phyloP scores from a whole-genome alignment of 2,797 vertebrate species.

The Hippopotamyrus pictus region DNA sequence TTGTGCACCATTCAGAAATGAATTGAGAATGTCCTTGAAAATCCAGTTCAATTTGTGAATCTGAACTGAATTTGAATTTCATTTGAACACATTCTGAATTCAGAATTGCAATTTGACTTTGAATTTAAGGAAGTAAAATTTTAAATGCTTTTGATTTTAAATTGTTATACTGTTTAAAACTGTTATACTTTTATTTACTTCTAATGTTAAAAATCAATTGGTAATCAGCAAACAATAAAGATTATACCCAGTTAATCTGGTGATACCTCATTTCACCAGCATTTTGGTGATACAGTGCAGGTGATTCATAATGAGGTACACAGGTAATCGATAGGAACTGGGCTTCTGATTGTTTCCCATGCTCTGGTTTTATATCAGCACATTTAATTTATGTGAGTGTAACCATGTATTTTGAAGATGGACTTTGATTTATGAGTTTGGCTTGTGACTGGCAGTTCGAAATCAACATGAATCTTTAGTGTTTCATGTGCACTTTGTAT shows the following conservation, averaged over 20 bases:
- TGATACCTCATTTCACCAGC: not conserved
- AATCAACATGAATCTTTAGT: not conserved
- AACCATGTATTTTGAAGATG: not conserved
- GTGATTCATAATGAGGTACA: not conserved
- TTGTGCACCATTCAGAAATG: not conserved
- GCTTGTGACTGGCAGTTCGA: not conserved
- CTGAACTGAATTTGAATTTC: not conserved
- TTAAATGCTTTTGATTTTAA: no score
- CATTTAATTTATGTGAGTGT: not conserved
- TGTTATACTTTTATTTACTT: not conserved
- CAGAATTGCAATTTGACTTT: not conserved
- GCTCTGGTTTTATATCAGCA: not conserved
- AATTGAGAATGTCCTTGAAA: not conserved
- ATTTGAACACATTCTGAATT: not conserved
- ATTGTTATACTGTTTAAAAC: no score
- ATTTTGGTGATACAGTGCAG: not conserved
- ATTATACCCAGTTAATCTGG: not conserved
- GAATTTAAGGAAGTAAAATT: not conserved
- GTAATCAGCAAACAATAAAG: not conserved
- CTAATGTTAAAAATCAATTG: not conserved
- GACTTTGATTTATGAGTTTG: not conserved
- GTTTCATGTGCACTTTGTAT: not conserved
- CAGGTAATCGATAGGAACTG: not conserved
- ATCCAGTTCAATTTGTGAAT: not conserved
- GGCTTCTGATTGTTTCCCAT: not conserved